A percentile compares a stretch with the other conserved stretches of the same genome.
phyloP scores from a whole-genome alignment of 2,797 vertebrate genomes.

The Hoplostethus atlanticus region DNA sequence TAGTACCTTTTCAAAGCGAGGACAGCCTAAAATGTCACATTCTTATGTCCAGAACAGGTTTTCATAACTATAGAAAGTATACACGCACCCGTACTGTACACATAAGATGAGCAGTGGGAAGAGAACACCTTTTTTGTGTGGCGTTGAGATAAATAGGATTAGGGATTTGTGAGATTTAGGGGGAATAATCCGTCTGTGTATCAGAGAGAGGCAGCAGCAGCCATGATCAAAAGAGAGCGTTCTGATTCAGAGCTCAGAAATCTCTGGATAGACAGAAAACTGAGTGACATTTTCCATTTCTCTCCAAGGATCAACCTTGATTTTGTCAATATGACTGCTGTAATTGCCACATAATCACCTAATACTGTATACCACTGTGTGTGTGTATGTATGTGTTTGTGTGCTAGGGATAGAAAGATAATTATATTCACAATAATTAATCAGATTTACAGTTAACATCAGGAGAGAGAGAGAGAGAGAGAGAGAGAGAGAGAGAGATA shows the following conservation, averaged over 20 bases:
- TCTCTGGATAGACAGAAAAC: slow-evolving; percentile 63
- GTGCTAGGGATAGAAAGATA: slow-evolving; percentile 54
- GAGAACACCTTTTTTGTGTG: slow-evolving; percentile 79
- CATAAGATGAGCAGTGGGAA: slow-evolving; percentile 73
- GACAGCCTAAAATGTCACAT: slow-evolving; percentile 23
- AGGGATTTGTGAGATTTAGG: slow-evolving; percentile 84
- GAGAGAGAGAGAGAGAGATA: slow-evolving; percentile 49
- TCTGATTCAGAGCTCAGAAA: slow-evolving; percentile 72
- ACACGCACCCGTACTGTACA: slow-evolving; percentile 63
- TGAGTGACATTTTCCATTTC: slow-evolving; percentile 65
- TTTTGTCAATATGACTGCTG: slow-evolving; percentile 66
- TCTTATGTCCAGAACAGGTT: slow-evolving; percentile 31
- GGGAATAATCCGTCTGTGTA: slow-evolving; percentile 81
- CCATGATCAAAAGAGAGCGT: slow-evolving; percentile 77
- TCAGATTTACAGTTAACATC: slow-evolving; percentile 80
- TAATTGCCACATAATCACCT: slow-evolving; percentile 81
- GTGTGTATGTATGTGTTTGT: not conserved
- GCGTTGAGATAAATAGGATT: slow-evolving; percentile 84
- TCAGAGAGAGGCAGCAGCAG: slow-evolving; percentile 73
- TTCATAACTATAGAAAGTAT: slow-evolving; percentile 46
- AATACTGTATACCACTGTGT: slow-evolving; percentile 52
- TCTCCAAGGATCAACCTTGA: slow-evolving; percentile 71
- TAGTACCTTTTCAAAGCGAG: slow-evolving; percentile 18
- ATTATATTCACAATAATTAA: slow-evolving; percentile 79
- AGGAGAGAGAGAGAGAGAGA: slow-evolving; percentile 52